Evolutionary conservation across 2,888 invertebrate genomes (phyloP), one percentile per base, ranked within the genome.

Genomic region (Oxyteleia sp.): DNA sequence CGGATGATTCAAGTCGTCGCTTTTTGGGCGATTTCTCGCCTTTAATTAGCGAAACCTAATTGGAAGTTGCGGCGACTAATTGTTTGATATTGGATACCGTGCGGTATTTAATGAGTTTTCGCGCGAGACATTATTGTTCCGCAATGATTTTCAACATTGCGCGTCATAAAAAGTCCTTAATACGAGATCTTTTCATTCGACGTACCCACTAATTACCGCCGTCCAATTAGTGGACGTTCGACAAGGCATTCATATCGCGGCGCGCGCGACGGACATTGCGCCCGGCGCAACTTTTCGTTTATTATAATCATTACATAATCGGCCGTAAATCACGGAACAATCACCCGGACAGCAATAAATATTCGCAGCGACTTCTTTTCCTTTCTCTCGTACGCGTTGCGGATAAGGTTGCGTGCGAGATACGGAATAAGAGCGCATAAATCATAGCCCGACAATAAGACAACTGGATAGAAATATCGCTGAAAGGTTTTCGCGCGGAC

Each of bases 261-360:
- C 23, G 20, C 10, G 20, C 53, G 13, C 38, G 47, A 20, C 20
- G 16, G 29, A 51, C 55, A 35, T 38, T 32, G 55, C 20, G 7
- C 29, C 13, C 23, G 63, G 20, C n/a, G 15, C n/a, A 26, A 53
- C 29, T 26, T 4, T 26, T 15, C 45, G 45, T 16, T 16, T 16
- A 23, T 23, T 23, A 23, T 47, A 63, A 63, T 69, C 53, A 29
- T 69, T 78, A 29, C 78, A 78, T 26, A 51, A 61, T 26, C 5
- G 11, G 16, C 11, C 86, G 74, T 74, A 89, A 89, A 90, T 90
- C 90, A 89, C 84, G 71, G 84, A 84, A 89, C 89, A 90, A 90
- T 89, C 35, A 64, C 38, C 47, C 18, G 49, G 74, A 85, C 86
- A 87, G 85, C 85, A 84, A 86, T 45, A 35, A 4, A 59, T 51